Base-by-base conservation (phyloP, 2,797 vertebrate species). In the Potorous gilbertii region DNA sequence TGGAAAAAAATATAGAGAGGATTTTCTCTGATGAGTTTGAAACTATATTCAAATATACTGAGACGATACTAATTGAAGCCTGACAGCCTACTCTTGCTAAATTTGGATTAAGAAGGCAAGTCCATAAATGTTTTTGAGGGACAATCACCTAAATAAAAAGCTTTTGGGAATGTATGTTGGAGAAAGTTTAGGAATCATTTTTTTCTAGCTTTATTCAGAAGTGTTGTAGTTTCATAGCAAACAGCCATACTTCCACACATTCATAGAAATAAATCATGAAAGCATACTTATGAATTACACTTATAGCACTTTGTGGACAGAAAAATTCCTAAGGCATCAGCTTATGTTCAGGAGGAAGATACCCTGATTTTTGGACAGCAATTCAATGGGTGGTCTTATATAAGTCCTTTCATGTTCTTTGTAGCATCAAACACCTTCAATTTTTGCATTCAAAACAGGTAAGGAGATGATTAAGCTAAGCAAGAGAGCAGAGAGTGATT, bases 341-440 rank as follows among this genome's bases (percentile, higher is more conserved):
- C 62, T 93, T 54, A 94, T 28, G 52, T 92, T 96, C 0, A 12
- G 89, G 94, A 54, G 91, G 5, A 46, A 16, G 13, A 54, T 12
- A 90, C 13, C 10, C 9, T 11, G 54, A 12, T 92, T 94, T 97
- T 91, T 54, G 94, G 52, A 93, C 40, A 92, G 55, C 18, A 90
- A 94, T 40, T 1, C 14, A 91, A 11, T 54, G 6, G 8, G 90
- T 50, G 46, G 14, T 10, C 16, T 95, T 94, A 29, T 27, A 90
- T 74, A 95, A 92, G 54, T 95, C 54, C 21, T 18, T 91, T 56
- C n/a, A 21, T 94, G 27, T 92, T 90, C 81, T 92, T 93, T 93
- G 24, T 54, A 92, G 29, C 56, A 94, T 28, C 54, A 90, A 52
- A 4, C 14, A 13, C 13, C 62, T 95, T 52, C 1, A 31, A 0